Conservation (phyloP, 1,140 invertebrate genomes). For the Parasteatoda tepidariorum region DNA sequence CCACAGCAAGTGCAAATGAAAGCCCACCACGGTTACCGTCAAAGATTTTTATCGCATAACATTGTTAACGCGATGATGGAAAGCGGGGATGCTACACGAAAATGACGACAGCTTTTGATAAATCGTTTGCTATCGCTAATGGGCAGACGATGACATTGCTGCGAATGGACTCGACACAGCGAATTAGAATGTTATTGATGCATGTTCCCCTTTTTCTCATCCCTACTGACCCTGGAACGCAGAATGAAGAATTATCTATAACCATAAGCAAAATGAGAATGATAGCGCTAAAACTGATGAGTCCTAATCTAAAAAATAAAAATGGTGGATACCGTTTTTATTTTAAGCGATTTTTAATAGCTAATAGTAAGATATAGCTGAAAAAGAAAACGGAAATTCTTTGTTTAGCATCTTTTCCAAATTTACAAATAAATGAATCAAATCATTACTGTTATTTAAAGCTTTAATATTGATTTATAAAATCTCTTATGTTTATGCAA, state of each 20-base stretch:
- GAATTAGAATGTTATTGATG: conserved; percentile 58
- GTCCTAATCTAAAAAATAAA: too few species aligned
- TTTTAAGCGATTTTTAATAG: too few species aligned
- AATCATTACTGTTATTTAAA: too few species aligned
- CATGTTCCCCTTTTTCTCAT: background rate
- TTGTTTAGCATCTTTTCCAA: too few species aligned
- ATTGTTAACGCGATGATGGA: conserved; percentile 15
- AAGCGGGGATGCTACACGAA: background rate
- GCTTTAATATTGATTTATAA: too few species aligned
- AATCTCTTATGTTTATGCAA: too few species aligned
- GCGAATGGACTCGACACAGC: conserved; percentile 33
- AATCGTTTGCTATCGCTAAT: conserved; percentile 48
- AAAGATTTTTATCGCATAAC: conserved; percentile 44
- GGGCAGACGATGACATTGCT: conserved; percentile 32
- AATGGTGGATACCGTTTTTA: too few species aligned
- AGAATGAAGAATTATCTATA: background rate
- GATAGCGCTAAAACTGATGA: too few species aligned
- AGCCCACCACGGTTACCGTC: background rate
- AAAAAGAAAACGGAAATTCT: too few species aligned
- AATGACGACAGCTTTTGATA: conserved; percentile 12
- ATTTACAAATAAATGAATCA: too few species aligned
- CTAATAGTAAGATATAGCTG: too few species aligned
- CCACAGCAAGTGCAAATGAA: conserved; percentile 22
- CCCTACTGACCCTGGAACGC: conserved; percentile 4
- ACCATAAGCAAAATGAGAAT: background rate